phyloP scores from a whole-genome alignment of 2,888 invertebrate species.

The Pecten maximus region DNA sequence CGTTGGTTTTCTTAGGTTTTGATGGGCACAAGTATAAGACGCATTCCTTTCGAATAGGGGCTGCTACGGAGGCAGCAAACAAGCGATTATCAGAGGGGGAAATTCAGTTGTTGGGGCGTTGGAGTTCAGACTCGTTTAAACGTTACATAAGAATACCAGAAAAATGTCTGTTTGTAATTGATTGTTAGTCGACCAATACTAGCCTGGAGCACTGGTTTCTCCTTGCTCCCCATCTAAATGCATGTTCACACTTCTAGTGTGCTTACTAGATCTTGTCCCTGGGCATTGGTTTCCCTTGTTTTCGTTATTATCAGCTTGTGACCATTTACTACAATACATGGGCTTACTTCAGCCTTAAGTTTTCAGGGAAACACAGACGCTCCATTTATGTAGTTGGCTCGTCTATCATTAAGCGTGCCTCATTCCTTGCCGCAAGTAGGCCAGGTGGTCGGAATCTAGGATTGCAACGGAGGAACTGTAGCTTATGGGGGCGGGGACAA shows the following conservation, averaged over 20 bases:
- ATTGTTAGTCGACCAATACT: background rate
- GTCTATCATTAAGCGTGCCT: background rate
- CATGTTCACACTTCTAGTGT: too few relatives aligned
- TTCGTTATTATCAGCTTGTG: background rate
- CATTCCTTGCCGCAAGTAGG: background rate
- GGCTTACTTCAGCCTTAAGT: background rate
- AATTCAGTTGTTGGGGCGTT: background rate
- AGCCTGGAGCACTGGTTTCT: background rate
- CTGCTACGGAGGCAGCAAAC: background rate
- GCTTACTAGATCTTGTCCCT: too few relatives aligned
- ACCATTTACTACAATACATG: background rate
- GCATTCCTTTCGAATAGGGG: slow-evolving; percentile 38
- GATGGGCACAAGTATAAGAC: background rate
- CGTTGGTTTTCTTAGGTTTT: background rate
- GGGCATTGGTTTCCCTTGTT: background rate
- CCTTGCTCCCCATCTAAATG: background rate
- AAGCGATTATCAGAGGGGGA: background rate
- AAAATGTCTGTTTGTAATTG: background rate
- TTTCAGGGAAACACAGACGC: background rate
- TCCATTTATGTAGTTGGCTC: background rate
- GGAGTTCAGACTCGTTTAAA: background rate
- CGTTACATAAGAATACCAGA: background rate
- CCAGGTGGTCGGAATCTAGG: too few relatives aligned
- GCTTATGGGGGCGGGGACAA: background rate
- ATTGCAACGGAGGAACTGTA: background rate